Evolutionary conservation across 2,888 invertebrate genomes (phyloP).

Genomic region (Chrysolina oricalcia): DNA sequence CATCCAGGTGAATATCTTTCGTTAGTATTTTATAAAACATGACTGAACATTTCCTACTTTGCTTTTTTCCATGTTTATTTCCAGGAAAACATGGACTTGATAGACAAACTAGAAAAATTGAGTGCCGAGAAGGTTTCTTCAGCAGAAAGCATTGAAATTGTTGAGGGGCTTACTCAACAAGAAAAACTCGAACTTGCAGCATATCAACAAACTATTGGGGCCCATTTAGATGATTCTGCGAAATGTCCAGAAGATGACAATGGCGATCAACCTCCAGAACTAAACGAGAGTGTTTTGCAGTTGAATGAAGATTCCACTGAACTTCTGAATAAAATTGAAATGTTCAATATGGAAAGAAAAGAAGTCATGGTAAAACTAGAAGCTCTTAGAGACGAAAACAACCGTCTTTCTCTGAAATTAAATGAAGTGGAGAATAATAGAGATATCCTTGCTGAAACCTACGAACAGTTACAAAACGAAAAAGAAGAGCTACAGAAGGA

Average conservation of each 20-base stretch:
- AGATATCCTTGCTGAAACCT: constrained; percentile 69
- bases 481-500: constrained; percentile 73
- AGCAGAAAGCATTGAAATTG: constrained; percentile 84
- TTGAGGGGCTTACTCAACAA: constrained; percentile 81
- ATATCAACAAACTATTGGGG: constrained; percentile 75
- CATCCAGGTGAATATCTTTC: constrained; percentile 72
- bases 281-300: constrained; percentile 75
- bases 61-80: constrained; percentile 28
- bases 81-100: constrained; percentile 83
- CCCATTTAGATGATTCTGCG: constrained; percentile 54
- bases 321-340: constrained; percentile 79
- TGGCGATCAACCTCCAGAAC: constrained; percentile 68
- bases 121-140: constrained; percentile 83
- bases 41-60: neutral
- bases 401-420: constrained; percentile 71
- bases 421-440: constrained; percentile 72
- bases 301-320: constrained; percentile 79
- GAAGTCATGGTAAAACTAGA: constrained; percentile 82
- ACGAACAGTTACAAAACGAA: constrained; percentile 71
- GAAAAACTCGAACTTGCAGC: constrained; percentile 82
- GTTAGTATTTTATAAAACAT: neutral
- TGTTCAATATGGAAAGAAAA: constrained; percentile 80
- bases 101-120: constrained; percentile 82
- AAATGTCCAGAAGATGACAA: constrained; percentile 54
- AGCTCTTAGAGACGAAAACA: constrained; percentile 77